Evolutionary conservation across 2,888 invertebrate genomes (phyloP).

Genomic region (Drosophila buzzatii): DNA sequence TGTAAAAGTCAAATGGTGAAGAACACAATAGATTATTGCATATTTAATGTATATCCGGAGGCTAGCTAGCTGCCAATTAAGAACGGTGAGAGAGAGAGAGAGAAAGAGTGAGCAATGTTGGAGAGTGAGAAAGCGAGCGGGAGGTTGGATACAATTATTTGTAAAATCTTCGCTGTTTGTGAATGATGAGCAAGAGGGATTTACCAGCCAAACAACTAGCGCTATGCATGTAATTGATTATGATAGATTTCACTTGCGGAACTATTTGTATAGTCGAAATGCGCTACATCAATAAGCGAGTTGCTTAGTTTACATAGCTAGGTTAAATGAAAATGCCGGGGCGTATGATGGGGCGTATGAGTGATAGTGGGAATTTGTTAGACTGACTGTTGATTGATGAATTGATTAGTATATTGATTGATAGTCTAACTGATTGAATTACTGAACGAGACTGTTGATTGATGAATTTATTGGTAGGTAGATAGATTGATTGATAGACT

Average conservation of each 20-base stretch:
- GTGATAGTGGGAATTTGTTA: neutral
- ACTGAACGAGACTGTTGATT: neutral
- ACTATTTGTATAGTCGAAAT: neutral
- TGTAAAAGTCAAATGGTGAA: neutral
- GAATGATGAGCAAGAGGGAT: conserved; percentile 54
- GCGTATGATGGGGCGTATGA: conserved; percentile 16
- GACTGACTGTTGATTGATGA: neutral
- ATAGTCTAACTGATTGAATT: neutral
- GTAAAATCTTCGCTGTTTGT: neutral
- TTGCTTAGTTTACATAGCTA: neutral
- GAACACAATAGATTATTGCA: neutral
- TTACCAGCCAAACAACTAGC: conserved; percentile 45
- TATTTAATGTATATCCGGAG: no score
- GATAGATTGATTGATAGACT: no score
- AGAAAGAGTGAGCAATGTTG: neutral
- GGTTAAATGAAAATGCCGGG: neutral
- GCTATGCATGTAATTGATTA: conserved; percentile 42
- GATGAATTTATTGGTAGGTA: no score
- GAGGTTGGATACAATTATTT: neutral
- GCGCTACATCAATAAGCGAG: conserved; percentile 30
- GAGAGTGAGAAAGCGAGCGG: no score
- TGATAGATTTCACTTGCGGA: conserved; percentile 20
- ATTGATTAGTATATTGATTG: neutral
- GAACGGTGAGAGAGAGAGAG: neutral
- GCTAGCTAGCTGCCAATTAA: neutral